Evolutionary conservation across 2,113 vertebrate genomes (phyloP), one percentile per base, ranked within the genome.

Genomic region (Seriola quinqueradiata): DNA sequence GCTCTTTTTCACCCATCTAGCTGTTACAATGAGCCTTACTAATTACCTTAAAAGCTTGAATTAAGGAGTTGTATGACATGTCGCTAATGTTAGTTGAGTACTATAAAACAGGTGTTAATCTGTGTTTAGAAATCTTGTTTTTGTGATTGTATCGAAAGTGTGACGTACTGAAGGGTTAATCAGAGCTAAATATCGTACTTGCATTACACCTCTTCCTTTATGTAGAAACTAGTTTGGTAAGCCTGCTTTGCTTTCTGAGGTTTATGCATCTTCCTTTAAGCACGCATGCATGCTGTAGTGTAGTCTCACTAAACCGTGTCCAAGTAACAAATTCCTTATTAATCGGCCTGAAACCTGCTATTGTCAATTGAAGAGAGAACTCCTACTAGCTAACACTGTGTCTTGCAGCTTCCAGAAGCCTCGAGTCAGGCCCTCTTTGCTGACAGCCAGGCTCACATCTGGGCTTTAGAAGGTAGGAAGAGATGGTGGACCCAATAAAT

Each of bases 371-470:
- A 61, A 38, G 10, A 38, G 5, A 23, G 0, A 57, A 42, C 48
- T 69, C 3, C 28, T 36, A 4, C 40, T 16, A 32, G 5, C 54
- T 73, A 46, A 81, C 50, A 81, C 78, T 85, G 4, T 82, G 90
- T 87, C 90, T 70, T 88, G 10, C 93, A 99, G 98, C 97, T 98
- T 71, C 97, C 98, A n/a, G 98, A 99, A 85, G 96, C 98, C 4
- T 99, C 97, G 12, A 98, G 97, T 93, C 97, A 99, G 59, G 97
- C 97, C 70, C 94, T 99, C 19, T 99, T 99, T 89, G 95, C 96
- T 72, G 97, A 99, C 89, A 95, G 97, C 68, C 98, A 99, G 87
- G 96, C 97, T 92, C 98, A 99, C 87, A 99, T 99, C 90, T 99
- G 98, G 98, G 98, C 97, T 75, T 92, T 99, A 81, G 97, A 99